Percentiles rank a stretch among this genome's conserved stretches.
These are phyloP conservation scores for Calameuta idolon DNA, from an alignment of 2,888 invertebrate species.

Conservation along the genomic window DNA sequence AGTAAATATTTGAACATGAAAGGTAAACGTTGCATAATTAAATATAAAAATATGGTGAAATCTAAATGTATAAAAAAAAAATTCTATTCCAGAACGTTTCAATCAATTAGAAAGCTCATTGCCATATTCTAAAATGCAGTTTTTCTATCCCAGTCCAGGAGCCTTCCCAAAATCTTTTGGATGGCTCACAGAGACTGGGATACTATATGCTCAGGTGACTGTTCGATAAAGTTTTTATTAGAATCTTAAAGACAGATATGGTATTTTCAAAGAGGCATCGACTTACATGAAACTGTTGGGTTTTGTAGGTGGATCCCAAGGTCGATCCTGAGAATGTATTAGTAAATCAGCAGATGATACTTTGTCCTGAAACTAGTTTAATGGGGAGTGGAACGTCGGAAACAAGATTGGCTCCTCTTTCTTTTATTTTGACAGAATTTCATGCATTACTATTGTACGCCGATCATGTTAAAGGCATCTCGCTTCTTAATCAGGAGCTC, in stretches of 20 bases:
- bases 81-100: constrained; percentile 68
- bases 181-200: constrained; percentile 88
- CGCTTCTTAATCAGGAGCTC: constrained; percentile 85
- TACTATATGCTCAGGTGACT: constrained; percentile 81
- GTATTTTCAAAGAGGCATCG: neutral
- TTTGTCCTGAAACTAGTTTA: constrained; percentile 59
- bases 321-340: constrained; percentile 61
- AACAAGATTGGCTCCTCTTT: constrained; percentile 71
- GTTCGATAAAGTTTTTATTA: constrained; percentile 5
- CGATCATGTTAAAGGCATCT: constrained; percentile 87
- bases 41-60: constrained; percentile 14
- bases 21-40: constrained; percentile 65
- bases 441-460: constrained; percentile 87
- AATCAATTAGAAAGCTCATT: constrained; percentile 80
- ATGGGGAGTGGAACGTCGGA: constrained; percentile 45
- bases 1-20: constrained; percentile 79
- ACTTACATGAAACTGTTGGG: neutral
- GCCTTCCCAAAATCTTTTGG: constrained; percentile 83
- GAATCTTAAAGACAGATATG: constrained; percentile 6
- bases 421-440: constrained; percentile 90
- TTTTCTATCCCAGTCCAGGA: constrained; percentile 77
- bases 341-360: constrained; percentile 57
- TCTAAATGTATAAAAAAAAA: neutral
- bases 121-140: constrained; percentile 83
- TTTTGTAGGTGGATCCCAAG: constrained; percentile 55